Evolutionary conservation across 1,140 invertebrate species (phyloP).

Genomic region (Nymphalis io): DNA sequence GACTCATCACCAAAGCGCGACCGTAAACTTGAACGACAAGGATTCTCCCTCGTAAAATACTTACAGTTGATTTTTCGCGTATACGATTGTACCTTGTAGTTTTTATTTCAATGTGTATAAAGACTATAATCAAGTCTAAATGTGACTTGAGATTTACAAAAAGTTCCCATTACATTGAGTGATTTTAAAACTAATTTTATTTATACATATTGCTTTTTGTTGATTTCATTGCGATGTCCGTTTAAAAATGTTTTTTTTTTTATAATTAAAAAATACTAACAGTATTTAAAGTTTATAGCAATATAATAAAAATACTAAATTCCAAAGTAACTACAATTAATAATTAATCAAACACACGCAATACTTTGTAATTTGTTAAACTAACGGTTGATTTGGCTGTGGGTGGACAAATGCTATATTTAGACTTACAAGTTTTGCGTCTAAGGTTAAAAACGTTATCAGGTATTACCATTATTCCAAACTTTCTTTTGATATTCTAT

Average conservation of each 20-base stretch:
- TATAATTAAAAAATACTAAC: background rate
- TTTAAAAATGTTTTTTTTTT: slow-evolving; percentile 1
- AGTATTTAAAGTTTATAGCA: background rate
- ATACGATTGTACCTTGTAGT: slow-evolving; percentile 16
- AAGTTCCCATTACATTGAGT: slow-evolving; percentile 5
- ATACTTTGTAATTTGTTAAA: no score
- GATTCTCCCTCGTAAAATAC: slow-evolving; percentile 41
- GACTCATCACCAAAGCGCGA: slow-evolving; percentile 54
- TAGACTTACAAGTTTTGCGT: no score
- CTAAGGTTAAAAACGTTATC: no score
- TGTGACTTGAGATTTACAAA: background rate
- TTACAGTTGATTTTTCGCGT: slow-evolving; percentile 23
- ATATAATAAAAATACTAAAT: no score
- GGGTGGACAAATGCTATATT: no score
- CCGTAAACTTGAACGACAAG: slow-evolving; percentile 52
- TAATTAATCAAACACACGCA: no score
- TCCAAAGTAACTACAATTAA: no score
- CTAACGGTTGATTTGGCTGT: no score
- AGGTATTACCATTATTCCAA: no score
- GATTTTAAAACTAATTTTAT: slow-evolving; percentile 10
- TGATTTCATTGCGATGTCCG: slow-evolving; percentile 10
- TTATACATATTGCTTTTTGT: background rate
- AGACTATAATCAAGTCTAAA: background rate
- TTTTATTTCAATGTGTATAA: background rate
- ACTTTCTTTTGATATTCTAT: no score